A percentile compares a stretch with the other conserved stretches of the same genome.
phyloP scores from a whole-genome alignment of 1,140 invertebrate species.

The Heliothis virescens region DNA sequence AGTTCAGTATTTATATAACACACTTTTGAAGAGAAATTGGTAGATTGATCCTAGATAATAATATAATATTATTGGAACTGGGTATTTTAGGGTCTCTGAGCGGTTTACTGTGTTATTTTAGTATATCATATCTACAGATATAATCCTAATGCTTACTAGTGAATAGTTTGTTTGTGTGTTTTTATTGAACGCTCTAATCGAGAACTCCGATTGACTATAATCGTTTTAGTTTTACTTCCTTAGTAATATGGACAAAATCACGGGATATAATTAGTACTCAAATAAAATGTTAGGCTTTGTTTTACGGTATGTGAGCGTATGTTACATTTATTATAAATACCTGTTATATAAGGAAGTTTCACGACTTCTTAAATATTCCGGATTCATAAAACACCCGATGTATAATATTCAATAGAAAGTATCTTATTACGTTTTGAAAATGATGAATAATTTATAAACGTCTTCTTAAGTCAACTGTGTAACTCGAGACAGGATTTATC shows the following conservation, averaged over 20 bases:
- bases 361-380: neutral
- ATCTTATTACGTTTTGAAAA: slow-evolving; percentile 1
- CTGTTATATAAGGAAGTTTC: no score
- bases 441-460: slow-evolving; percentile 17
- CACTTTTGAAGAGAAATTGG: neutral
- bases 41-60: neutral
- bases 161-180: no score
- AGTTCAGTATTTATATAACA: neutral
- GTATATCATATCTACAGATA: no score
- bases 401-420: neutral
- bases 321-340: no score
- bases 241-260: no score
- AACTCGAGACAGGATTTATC: slow-evolving; percentile 13
- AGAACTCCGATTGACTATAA: no score
- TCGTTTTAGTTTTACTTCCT: no score
- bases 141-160: no score
- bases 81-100: neutral
- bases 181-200: no score
- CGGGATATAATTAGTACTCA: no score
- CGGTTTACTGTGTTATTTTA: neutral
- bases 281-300: no score
- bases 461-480: slow-evolving; percentile 24
- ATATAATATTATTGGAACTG: neutral
- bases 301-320: no score
- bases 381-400: neutral